These are phyloP conservation scores for Phoxinus phoxinus DNA, from an alignment of 2,113 vertebrate species.

Conservation along the genomic window DNA sequence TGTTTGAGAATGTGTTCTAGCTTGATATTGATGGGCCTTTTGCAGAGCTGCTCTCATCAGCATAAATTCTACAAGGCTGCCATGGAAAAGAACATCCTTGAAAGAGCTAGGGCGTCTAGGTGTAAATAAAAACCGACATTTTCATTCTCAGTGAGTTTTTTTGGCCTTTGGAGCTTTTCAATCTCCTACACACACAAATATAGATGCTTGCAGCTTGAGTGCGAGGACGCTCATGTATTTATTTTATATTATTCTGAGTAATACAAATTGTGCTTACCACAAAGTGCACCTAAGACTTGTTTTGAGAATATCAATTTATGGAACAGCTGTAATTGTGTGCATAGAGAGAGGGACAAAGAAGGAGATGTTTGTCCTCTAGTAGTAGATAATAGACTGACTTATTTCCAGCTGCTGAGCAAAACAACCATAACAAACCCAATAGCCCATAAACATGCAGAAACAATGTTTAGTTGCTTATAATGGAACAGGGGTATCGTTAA, in stretches of 20 bases:
- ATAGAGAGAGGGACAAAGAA: not conserved
- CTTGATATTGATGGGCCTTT: constrained; percentile 22
- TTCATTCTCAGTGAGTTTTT: constrained; percentile 34
- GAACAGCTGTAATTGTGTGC: not conserved
- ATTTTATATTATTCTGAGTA: not conserved
- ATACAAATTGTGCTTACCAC: not conserved
- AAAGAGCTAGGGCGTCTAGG: constrained; percentile 15
- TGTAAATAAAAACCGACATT: constrained; percentile 21
- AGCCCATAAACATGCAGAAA: not conserved
- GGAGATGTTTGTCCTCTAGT: not conserved
- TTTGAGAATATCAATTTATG: constrained; percentile 14
- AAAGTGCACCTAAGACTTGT: constrained; percentile 18
- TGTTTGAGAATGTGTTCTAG: constrained; percentile 27
- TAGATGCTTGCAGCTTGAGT: not conserved
- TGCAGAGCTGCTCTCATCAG: constrained; percentile 33
- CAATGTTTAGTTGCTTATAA: not conserved
- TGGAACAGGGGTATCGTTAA: not conserved
- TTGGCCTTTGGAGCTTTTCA: constrained; percentile 13
- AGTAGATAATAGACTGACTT: constrained; percentile 19
- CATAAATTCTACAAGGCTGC: constrained; percentile 33
- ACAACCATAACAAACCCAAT: constrained; percentile 2
- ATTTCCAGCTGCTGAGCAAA: not conserved
- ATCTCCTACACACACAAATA: not conserved
- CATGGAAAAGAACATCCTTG: constrained; percentile 32
- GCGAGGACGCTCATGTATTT: not conserved